phyloP scores from a whole-genome alignment of 2,888 invertebrate species.

The Heliconius sara region DNA sequence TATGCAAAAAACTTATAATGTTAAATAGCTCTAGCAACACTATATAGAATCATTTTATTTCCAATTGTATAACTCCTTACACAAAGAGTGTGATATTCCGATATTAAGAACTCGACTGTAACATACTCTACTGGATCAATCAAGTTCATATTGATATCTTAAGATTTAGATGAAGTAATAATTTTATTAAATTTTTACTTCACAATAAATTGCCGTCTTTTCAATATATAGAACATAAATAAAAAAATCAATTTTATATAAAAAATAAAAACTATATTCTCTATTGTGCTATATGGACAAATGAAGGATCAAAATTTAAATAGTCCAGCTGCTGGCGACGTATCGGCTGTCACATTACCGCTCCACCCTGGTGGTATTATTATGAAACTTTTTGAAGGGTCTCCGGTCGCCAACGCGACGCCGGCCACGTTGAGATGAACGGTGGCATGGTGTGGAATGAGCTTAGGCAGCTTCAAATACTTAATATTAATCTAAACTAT shows the following conservation, averaged over 20 bases:
- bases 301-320: conserved; percentile 70
- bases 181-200: too few relatives aligned
- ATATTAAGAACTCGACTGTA: too few relatives aligned
- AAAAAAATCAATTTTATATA: background rate
- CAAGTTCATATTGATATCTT: too few relatives aligned
- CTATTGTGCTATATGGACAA: conserved; percentile 51
- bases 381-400: conserved; percentile 84
- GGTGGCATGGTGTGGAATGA: conserved; percentile 55
- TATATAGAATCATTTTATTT: too few relatives aligned
- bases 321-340: conserved; percentile 75
- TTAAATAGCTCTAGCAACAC: too few relatives aligned
- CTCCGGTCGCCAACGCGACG: conserved; percentile 76
- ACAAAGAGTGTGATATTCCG: too few relatives aligned
- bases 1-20: too few relatives aligned
- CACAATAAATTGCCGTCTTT: background rate
- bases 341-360: conserved; percentile 84
- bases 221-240: background rate
- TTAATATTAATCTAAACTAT: background rate
- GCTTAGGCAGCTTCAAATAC: conserved; percentile 35
- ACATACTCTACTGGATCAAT: too few relatives aligned
- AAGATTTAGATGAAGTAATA: too few relatives aligned
- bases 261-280: background rate
- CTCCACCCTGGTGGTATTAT: conserved; percentile 70
- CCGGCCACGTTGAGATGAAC: conserved; percentile 58
- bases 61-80: too few relatives aligned